A percentile compares a stretch with the other conserved stretches of the same genome.
These are phyloP conservation scores for Drosophila algonquin DNA, from an alignment of 2,888 invertebrate species.

Conservation along the genomic window DNA sequence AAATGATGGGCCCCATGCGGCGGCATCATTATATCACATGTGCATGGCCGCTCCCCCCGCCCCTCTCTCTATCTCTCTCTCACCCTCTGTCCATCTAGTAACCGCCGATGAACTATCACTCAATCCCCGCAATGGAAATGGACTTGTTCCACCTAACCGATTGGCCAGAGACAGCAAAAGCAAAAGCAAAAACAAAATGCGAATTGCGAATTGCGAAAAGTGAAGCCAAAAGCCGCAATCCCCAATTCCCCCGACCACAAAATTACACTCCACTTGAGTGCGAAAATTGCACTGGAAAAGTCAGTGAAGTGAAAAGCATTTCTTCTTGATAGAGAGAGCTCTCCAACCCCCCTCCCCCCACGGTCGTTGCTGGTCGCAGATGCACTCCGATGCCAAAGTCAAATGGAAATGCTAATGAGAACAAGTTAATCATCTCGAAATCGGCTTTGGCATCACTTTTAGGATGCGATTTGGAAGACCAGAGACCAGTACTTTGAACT, in stretches of 20 bases:
- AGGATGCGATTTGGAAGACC: neutral
- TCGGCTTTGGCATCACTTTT: too few species aligned
- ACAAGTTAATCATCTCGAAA: neutral
- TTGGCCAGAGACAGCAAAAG: slow-evolving; percentile 39
- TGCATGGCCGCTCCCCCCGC: slow-evolving; percentile 11
- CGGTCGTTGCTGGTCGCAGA: neutral
- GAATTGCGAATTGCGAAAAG: slow-evolving; percentile 9
- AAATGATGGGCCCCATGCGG: slow-evolving; percentile 57
- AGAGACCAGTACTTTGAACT: neutral
- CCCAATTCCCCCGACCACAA: slow-evolving; percentile 52
- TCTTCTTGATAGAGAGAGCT: neutral
- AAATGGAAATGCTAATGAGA: slow-evolving; percentile 1
- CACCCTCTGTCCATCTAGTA: too few species aligned
- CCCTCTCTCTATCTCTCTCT: neutral
- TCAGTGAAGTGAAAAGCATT: slow-evolving; percentile 61
- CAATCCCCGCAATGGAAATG: slow-evolving; percentile 51
- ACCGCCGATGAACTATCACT: slow-evolving; percentile 60
- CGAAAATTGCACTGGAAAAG: slow-evolving; percentile 69
- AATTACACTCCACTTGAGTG: slow-evolving; percentile 74
- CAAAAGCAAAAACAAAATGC: too few species aligned
- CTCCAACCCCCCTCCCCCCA: neutral
- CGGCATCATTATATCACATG: slow-evolving; percentile 66
- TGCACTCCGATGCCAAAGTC: neutral
- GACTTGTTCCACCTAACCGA: slow-evolving; percentile 73
- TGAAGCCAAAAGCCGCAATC: slow-evolving; percentile 23